Evolutionary conservation across 2,113 vertebrate species (phyloP), one percentile per base, ranked within the genome.

Genomic region (Todiramphus saurophagus): DNA sequence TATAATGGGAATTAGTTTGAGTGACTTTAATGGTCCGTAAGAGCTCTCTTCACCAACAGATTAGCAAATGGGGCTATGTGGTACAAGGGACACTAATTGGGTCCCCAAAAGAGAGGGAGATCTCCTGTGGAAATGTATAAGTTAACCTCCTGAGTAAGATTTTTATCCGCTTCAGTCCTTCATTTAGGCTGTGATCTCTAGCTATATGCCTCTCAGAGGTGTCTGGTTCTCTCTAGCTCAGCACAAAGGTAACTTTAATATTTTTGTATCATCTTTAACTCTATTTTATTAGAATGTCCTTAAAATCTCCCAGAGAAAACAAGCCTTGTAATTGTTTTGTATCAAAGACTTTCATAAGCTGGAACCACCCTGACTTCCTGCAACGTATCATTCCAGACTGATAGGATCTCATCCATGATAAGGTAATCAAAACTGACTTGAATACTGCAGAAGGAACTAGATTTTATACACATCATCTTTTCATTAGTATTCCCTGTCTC

Each of bases 191-290:
- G 13, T 55, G 70, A 21, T 66, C 5, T 8, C 76, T n/a, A 58
- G 15, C 37, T 74, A 0, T 51, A 37, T 43, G n/a, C 25, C 88
- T 50, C 67, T 90, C 55, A 63, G 41, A 59, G 64, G 51, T 80
- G 31, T 53, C 95, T 97, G 75, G 67, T 68, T 97, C 76, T 95
- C 28, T 13, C 89, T 80, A 63, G 67, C 58, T 96, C 83, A 96
- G 83, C 93, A 92, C 33, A 79, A 90, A 93, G 82, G 92, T 95
- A 97, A 94, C 85, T 96, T 96, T 77, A 95, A 93, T 85, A 84
- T 46, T 92, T 96, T 79, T 91, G 62, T 79, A 67, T 94, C 93
- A 93, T 83, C 92, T 94, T 94, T 93, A 94, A 95, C 93, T 85
- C 66, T 82, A 46, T 50, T 93, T 43, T 83, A 16, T 76, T 95